Evolutionary conservation across 2,888 invertebrate species (phyloP).

Genomic region (Pachydiplax longipennis): DNA sequence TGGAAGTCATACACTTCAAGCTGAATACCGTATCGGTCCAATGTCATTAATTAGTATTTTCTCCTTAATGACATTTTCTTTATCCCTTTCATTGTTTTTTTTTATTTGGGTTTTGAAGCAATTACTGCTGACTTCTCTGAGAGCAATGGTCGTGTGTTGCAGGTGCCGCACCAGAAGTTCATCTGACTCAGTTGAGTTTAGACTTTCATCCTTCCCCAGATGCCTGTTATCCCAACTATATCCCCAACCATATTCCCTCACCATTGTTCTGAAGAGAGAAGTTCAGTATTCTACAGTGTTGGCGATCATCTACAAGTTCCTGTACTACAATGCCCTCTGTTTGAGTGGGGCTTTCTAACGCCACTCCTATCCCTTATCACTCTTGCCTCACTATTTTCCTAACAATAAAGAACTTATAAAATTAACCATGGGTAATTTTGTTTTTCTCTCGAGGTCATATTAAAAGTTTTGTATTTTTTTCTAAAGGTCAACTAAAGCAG

Average conservation of each 20-base stretch:
- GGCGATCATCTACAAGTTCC: conserved; percentile 35
- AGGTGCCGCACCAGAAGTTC: conserved; percentile 41
- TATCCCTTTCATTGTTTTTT: conserved; percentile 32
- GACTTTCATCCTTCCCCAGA: conserved; percentile 10
- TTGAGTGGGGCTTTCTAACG: conserved; percentile 19
- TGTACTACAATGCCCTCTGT: conserved; percentile 33
- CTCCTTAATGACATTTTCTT: conserved; percentile 28
- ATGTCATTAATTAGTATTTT: conserved; percentile 35
- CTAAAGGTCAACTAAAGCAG: neutral
- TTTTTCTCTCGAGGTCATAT: conserved; percentile 13
- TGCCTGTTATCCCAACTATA: neutral
- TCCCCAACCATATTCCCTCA: conserved; percentile 22
- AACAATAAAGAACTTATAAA: conserved; percentile 39
- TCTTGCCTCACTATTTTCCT: conserved; percentile 38
- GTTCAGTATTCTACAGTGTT: conserved; percentile 27
- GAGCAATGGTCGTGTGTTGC: conserved; percentile 44
- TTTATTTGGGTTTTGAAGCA: conserved; percentile 32
- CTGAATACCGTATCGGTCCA: conserved; percentile 21
- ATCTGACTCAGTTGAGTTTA: conserved; percentile 41
- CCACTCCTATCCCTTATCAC: neutral
- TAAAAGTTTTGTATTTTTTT: neutral
- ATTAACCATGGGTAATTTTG: conserved; percentile 37
- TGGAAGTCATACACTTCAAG: conserved; percentile 41
- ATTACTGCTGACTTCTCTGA: conserved; percentile 41
- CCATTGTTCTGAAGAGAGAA: conserved; percentile 45